phyloP scores from a whole-genome alignment of 2,113 vertebrate genomes.

The Herpailurus yagouaroundi region DNA sequence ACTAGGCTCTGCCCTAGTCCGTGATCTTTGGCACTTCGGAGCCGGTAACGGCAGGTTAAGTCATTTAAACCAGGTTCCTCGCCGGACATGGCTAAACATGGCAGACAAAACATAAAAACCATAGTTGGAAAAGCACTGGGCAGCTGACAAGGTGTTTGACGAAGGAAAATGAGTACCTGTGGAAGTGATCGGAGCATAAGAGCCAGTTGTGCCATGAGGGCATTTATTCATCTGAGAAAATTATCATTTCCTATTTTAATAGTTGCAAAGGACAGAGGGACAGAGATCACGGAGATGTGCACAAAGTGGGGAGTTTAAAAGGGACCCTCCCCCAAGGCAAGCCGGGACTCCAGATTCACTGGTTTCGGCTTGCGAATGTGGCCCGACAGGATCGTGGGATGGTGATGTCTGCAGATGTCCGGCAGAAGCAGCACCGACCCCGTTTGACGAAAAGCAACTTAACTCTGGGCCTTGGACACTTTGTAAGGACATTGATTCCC shows the following conservation, averaged over 20 bases:
- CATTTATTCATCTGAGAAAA: neutral
- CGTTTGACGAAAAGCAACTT: neutral
- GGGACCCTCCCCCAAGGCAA: accelerated
- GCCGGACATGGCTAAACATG: neutral
- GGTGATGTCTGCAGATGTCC: neutral
- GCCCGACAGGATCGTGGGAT: neutral
- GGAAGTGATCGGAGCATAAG: neutral
- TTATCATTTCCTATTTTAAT: neutral
- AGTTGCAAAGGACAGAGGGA: neutral
- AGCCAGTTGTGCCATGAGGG: neutral
- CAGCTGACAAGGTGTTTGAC: neutral
- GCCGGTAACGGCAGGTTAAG: neutral
- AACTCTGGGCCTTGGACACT: accelerated
- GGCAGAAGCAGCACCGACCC: neutral
- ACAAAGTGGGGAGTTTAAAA: neutral
- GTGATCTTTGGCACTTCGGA: neutral
- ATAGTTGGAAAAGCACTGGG: neutral
- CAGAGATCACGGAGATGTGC: neutral
- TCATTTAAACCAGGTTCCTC: neutral
- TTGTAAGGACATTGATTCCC: neutral
- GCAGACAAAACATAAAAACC: neutral
- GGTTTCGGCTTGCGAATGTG: accelerated
- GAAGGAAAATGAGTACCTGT: neutral
- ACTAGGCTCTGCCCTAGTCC: neutral
- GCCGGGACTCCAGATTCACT: neutral